phyloP scores from a whole-genome alignment of 2,113 vertebrate genomes.

The Dasyurus viverrinus region DNA sequence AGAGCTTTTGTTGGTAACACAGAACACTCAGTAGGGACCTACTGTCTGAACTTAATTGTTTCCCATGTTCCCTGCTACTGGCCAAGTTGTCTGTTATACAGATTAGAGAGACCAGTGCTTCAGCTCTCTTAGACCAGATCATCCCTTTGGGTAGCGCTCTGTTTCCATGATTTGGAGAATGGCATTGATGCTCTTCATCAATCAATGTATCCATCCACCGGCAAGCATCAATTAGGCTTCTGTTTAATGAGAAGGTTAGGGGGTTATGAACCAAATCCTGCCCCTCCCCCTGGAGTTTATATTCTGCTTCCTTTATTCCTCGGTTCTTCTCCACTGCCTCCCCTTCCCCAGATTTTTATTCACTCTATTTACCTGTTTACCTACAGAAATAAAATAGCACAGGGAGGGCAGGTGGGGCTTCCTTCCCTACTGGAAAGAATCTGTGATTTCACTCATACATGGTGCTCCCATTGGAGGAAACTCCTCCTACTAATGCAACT shows the following conservation, averaged over 20 bases:
- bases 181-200: not conserved
- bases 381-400: not conserved
- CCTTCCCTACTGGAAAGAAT: not conserved
- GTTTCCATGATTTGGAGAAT: conserved; percentile 3
- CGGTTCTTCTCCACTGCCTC: not conserved
- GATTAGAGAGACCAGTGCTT: not conserved
- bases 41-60: not conserved
- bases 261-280: not conserved
- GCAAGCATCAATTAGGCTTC: not conserved
- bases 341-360: not conserved
- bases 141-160: not conserved
- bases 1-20: not conserved
- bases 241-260: not conserved
- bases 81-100: not conserved
- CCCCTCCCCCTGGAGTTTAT: not conserved
- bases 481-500: not conserved
- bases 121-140: conserved; percentile 12
- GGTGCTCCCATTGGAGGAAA: not conserved
- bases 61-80: conserved; percentile 6
- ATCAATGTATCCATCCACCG: not conserved
- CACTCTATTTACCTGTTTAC: not conserved
- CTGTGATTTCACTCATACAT: too few species aligned
- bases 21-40: not conserved
- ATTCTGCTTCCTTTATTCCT: not conserved
- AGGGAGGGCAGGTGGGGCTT: not conserved